These are phyloP conservation scores for Halcyon leucocephala DNA, from an alignment of 2,797 vertebrate genomes.

Conservation along the genomic window DNA sequence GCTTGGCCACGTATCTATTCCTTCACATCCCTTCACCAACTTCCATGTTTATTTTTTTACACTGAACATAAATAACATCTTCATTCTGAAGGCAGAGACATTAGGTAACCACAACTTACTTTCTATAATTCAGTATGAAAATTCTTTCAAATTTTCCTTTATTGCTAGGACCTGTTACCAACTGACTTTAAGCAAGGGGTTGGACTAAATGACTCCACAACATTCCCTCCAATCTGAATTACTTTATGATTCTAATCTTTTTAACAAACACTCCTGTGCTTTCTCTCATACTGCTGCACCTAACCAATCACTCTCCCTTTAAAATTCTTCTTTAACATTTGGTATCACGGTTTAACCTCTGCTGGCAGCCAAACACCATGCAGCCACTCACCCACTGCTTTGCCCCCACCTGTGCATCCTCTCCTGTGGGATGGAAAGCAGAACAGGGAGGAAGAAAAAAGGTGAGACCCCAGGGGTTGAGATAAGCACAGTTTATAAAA, in stretches of 20 bases:
- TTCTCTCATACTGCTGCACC: background rate
- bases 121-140: background rate
- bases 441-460: no score
- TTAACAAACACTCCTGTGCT: background rate
- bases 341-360: background rate
- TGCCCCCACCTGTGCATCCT: no score
- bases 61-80: background rate
- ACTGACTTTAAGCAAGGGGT: background rate
- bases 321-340: background rate
- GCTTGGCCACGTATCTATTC: background rate
- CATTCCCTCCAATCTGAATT: fast-evolving
- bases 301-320: background rate
- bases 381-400: no score
- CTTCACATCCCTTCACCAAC: background rate
- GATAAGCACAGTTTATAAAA: no score
- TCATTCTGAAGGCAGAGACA: background rate
- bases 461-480: no score
- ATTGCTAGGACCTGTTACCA: background rate
- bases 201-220: background rate
- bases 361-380: no score
- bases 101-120: background rate
- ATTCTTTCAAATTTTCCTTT: background rate
- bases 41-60: background rate
- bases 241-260: background rate
- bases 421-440: no score